A percentile compares a stretch with the other conserved stretches of the same genome.
phyloP scores from a whole-genome alignment of 2,113 vertebrate genomes.

The Kryptolebias marmoratus region DNA sequence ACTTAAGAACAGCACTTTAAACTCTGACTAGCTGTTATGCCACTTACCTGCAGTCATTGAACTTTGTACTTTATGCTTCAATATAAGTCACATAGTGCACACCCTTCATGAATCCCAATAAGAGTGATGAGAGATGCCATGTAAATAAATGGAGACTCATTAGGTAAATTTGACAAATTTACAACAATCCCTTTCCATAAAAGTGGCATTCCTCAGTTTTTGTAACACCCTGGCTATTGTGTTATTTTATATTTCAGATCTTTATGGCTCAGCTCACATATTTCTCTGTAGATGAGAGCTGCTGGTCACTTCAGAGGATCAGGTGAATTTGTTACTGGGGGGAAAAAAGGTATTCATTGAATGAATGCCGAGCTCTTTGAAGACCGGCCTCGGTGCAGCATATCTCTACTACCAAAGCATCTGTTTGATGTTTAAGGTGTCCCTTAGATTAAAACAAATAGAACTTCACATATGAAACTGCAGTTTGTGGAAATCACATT shows the following conservation, averaged over 20 bases:
- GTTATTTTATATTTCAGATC: slow-evolving; percentile 32
- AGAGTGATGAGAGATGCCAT: background rate
- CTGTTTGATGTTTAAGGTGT: slow-evolving; percentile 73
- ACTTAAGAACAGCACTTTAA: background rate
- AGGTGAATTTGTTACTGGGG: slow-evolving; percentile 56
- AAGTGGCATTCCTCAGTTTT: background rate
- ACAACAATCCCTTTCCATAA: background rate
- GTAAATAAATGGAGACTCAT: background rate
- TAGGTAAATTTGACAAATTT: background rate
- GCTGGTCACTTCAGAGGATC: slow-evolving; percentile 72
- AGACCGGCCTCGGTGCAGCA: slow-evolving; percentile 66
- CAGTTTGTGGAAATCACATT: background rate
- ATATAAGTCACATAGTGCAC: background rate
- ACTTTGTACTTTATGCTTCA: background rate
- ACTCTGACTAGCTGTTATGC: background rate
- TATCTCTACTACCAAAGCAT: slow-evolving; percentile 74
- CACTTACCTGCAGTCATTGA: no score
- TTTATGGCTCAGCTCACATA: slow-evolving; percentile 33
- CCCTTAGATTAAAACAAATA: slow-evolving; percentile 39
- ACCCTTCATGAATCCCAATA: background rate
- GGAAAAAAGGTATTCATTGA: slow-evolving; percentile 51
- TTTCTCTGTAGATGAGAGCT: slow-evolving; percentile 69
- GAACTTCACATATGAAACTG: slow-evolving; percentile 17
- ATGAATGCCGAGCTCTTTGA: slow-evolving; percentile 77
- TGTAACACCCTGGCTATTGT: slow-evolving; percentile 2